These are phyloP conservation scores for Drosophila navojoa DNA, from an alignment of 1,140 invertebrate genomes.

Conservation along the genomic window DNA sequence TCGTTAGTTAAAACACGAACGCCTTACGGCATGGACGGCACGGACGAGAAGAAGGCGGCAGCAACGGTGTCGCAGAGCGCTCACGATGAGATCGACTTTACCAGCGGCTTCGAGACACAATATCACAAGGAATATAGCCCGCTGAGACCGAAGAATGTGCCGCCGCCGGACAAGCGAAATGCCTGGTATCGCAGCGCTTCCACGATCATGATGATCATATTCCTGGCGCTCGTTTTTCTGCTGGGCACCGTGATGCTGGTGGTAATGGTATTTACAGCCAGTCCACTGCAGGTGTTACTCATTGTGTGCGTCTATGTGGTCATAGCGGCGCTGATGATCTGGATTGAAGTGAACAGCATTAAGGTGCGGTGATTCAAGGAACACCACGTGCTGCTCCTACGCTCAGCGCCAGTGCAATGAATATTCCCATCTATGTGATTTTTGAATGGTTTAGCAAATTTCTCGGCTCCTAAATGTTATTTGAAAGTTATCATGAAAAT, in stretches of 20 bases:
- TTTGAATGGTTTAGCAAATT: conserved; percentile 5
- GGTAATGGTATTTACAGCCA: conserved; percentile 61
- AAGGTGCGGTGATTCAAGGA: conserved; percentile 60
- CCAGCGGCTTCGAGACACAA: conserved; percentile 76
- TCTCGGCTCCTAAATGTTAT: conserved; percentile 49
- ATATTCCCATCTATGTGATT: no score
- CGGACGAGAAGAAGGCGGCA: conserved; percentile 52
- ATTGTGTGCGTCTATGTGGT: conserved; percentile 59
- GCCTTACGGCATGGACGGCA: conserved; percentile 67
- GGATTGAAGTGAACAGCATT: conserved; percentile 68
- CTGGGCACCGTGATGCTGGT: conserved; percentile 61
- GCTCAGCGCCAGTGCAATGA: no score
- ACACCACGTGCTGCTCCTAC: neutral
- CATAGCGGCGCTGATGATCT: conserved; percentile 62
- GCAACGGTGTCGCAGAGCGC: conserved; percentile 19
- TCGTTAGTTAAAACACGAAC: conserved; percentile 54
- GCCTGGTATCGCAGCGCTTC: conserved; percentile 69
- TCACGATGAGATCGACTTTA: conserved; percentile 76
- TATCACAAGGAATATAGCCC: conserved; percentile 74
- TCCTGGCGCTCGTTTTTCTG: conserved; percentile 57
- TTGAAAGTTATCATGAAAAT: conserved; percentile 37
- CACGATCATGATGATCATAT: conserved; percentile 58
- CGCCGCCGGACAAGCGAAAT: conserved; percentile 60
- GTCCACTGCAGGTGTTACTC: conserved; percentile 54
- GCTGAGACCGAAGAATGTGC: conserved; percentile 50